Evolutionary conservation across 2,797 vertebrate species (phyloP), one percentile per base, ranked within the genome.

Genomic region (Margarornis squamiger): DNA sequence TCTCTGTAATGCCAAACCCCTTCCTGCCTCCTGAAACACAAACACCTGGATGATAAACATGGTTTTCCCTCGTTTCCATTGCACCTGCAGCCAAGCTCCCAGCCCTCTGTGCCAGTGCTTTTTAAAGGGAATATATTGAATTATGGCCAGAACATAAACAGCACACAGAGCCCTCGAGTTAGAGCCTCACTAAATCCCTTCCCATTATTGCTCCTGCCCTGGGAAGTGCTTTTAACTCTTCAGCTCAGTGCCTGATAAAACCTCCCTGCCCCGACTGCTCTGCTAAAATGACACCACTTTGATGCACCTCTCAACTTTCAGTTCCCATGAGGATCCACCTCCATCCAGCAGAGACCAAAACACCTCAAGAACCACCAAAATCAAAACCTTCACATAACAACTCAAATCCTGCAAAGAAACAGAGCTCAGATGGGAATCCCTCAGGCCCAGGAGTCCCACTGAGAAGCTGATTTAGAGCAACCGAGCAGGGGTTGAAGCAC

Each of bases 261-360:
- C 26, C 39, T 41, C 61, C 29, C 75, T 79, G 34, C 20, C 82
- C n/a, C 14, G 58, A 80, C 0, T 16, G 29, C 24, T 14, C 26
- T 45, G 59, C 32, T 88, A 14, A 45, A 93, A 32, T 11, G 5
- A 18, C 3, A 49, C 16, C 30, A 5, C n/a, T 77, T 12, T 8
- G 41, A 61, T 3, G 0, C 6, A 32, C 6, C 32, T 52, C 20
- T 9, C 14, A 11, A 2, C 3, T 58, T 76, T 10, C 1, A 0
- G 22, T 15, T 87, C 45, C 89, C 34, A 5, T 1, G 14, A 45
- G 59, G 66, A 74, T 45, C 30, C 74, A 66, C 51, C 41, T 63
- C 2, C 1, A 1, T 11, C 34, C 67, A 84, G 45, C 46, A 68
- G 62, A 41, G 48, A 41, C n/a, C 66, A n/a, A 1, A 0, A 30